Base-by-base conservation (phyloP, 2,888 invertebrate species). In the Chydorus sphaericus region DNA sequence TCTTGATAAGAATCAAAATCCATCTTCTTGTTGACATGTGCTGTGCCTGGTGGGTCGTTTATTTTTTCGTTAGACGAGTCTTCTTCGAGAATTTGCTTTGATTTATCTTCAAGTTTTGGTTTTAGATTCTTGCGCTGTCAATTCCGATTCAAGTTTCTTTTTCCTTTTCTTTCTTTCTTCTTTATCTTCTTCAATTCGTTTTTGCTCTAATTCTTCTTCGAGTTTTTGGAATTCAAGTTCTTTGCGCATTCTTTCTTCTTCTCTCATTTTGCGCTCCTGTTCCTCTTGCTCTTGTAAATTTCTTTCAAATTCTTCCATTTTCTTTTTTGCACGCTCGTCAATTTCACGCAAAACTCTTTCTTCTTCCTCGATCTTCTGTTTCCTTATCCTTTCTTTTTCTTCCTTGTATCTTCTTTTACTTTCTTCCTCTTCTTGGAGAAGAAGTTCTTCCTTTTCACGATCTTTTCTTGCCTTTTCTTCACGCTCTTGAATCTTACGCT, bases 101-200 rank as follows among this genome's bases (percentile, higher is more conserved):
- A n/a, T n/a, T n/a, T n/a, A n/a, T n/a, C n/a, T n/a, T n/a, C n/a
- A n/a, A n/a, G n/a, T n/a, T n/a, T n/a, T n/a, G n/a, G n/a, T n/a
- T n/a, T n/a, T n/a, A n/a, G n/a, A n/a, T n/a, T n/a, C n/a, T n/a
- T n/a, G n/a, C n/a, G n/a, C 62, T 51, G 61, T 55, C 48, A 53
- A 53, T 20, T 57, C 57, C 57, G 58, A 57, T 36, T 57, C 56
- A 26, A 58, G 59, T 55, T 62, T 54, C 39, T 62, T 58, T 58
- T 61, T 59, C 39, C 57, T 62, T 38, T 57, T 50, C 39, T 58
- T 62, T 38, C 57, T 50, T 48, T 48, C 39, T 56, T 33, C 55
- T 60, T 58, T 59, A 3, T 30, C 28, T 23, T 38, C 52, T 37
- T 61, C 57, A 26, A 10, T 10, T 16, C 20, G 26, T 29, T n/a